Conservation (phyloP, 2,888 invertebrate species). For the Sminthurides aquaticus region DNA sequence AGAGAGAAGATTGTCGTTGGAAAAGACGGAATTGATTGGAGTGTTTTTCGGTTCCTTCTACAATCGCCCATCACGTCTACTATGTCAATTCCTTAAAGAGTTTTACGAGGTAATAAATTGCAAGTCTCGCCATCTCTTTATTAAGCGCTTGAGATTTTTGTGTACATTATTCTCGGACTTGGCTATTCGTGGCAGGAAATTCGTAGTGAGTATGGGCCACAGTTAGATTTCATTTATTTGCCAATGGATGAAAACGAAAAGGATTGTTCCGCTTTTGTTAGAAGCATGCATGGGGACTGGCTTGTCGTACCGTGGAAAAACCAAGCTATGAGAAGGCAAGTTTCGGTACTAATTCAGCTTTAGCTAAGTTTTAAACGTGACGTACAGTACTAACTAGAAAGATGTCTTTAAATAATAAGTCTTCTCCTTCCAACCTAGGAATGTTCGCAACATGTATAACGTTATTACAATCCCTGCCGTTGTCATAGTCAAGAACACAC, state of each 20-base stretch:
- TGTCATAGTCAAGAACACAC: slow-evolving; percentile 30
- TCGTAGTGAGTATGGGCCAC: slow-evolving; percentile 22
- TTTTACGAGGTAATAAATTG: slow-evolving; percentile 26
- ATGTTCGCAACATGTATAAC: slow-evolving; percentile 28
- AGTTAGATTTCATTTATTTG: slow-evolving; percentile 32
- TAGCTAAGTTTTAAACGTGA: neutral
- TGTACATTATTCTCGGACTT: too few species aligned
- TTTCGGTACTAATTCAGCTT: neutral
- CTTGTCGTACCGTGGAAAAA: slow-evolving; percentile 33
- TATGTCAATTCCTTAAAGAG: slow-evolving; percentile 28
- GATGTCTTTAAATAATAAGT: neutral
- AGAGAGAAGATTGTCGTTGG: slow-evolving; percentile 21
- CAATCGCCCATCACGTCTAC: slow-evolving; percentile 29
- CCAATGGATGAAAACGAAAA: slow-evolving; percentile 35
- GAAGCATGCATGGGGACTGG: slow-evolving; percentile 33
- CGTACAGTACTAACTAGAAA: neutral
- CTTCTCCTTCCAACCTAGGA: neutral
- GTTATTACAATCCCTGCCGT: slow-evolving; percentile 28
- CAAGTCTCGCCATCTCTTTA: too few species aligned
- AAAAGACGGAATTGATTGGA: slow-evolving; percentile 27
- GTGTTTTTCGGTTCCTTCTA: slow-evolving; percentile 34
- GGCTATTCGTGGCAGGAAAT: slow-evolving; percentile 20
- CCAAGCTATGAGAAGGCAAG: slow-evolving; percentile 27
- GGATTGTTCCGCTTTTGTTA: slow-evolving; percentile 34
- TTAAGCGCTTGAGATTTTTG: too few species aligned